Conservation (phyloP, 2,888 invertebrate species). For the Sympetrum striolatum region DNA sequence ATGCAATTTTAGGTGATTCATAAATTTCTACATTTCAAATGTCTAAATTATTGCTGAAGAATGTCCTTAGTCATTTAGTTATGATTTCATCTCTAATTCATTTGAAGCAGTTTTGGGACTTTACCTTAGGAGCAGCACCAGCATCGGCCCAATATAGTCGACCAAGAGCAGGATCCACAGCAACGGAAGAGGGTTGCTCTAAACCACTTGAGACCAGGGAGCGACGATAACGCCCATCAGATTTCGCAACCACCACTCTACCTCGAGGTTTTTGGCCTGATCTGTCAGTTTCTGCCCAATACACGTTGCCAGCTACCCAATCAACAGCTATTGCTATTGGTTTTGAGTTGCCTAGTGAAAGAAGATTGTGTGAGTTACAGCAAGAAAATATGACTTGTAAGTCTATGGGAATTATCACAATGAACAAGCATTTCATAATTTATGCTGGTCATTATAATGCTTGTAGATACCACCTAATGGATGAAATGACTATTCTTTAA, state of each 20-base stretch:
- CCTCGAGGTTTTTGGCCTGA: conserved; percentile 62
- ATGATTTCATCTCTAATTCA: background rate
- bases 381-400: background rate
- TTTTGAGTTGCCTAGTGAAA: conserved; percentile 70
- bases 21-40: conserved; percentile 49
- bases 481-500: no score
- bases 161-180: conserved; percentile 84
- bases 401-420: no score
- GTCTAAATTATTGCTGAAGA: background rate
- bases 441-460: no score
- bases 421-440: no score
- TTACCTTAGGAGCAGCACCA: conserved; percentile 79
- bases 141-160: conserved; percentile 94
- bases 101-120: background rate
- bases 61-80: background rate
- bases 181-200: conserved; percentile 88
- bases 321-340: conserved; percentile 92
- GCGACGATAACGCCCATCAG: conserved; percentile 87
- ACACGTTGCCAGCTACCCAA: conserved; percentile 91
- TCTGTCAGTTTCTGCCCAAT: conserved; percentile 86
- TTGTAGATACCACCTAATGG: no score
- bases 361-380: conserved; percentile 42
- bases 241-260: conserved; percentile 81
- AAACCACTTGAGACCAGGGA: conserved; percentile 80
- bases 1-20: conserved; percentile 48